phyloP scores from a whole-genome alignment of 2,797 vertebrate species.

The Gadopsis marmoratus region DNA sequence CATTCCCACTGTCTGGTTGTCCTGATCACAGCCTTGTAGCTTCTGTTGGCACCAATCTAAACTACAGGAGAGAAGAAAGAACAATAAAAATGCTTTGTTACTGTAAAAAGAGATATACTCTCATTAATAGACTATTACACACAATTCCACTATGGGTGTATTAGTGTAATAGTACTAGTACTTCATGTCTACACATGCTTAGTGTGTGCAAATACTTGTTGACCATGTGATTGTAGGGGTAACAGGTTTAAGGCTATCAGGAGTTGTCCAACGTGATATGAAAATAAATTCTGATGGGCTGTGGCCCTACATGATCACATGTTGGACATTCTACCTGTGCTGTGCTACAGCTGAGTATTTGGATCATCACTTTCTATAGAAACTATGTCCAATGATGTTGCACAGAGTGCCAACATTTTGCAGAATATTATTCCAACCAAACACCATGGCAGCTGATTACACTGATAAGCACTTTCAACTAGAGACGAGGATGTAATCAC shows the following conservation, averaged over 20 bases:
- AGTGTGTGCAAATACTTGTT: neutral
- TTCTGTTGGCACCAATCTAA: constrained; percentile 37
- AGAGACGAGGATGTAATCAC: constrained; percentile 48
- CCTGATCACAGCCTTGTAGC: constrained; percentile 38
- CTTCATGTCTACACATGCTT: neutral
- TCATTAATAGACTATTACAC: constrained; percentile 28
- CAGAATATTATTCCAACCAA: constrained; percentile 32
- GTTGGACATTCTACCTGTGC: neutral
- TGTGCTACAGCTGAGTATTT: neutral
- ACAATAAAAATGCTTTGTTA: neutral
- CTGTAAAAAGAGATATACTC: constrained; percentile 13
- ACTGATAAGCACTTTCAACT: constrained; percentile 59
- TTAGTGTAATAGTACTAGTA: neutral
- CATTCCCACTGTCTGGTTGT: constrained; percentile 12
- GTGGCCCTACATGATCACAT: neutral
- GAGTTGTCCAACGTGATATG: no score
- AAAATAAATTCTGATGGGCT: no score
- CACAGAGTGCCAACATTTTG: constrained; percentile 29
- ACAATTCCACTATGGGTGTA: neutral
- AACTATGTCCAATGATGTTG: constrained; percentile 21
- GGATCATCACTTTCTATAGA: constrained; percentile 2
- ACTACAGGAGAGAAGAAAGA: neutral
- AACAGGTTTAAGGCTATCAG: no score
- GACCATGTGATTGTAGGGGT: neutral
- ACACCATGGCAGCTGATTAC: constrained; percentile 47